Evolutionary conservation across 2,113 vertebrate species (phyloP), one percentile per base, ranked within the genome.

Genomic region (Rhinogobius similis): DNA sequence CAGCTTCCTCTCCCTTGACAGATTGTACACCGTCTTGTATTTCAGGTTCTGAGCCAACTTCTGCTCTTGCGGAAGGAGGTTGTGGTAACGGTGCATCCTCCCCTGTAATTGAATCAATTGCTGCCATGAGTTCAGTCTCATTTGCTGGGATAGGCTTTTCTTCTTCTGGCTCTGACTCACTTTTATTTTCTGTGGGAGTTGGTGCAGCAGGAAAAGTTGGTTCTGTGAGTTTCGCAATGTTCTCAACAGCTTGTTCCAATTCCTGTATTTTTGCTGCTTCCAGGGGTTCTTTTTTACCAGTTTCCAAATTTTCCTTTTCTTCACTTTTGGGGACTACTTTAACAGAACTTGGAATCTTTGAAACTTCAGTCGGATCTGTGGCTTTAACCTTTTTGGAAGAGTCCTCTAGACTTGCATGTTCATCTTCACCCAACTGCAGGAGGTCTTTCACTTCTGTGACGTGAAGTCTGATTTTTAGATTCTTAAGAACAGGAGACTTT

Each of bases 71-170:
- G 71, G 94, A 93, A 36, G 95, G 85, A 0, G 95, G 87, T 0
- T 86, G 91, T 7, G 87, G 52, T 41, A 89, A 5, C 6, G 78
- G 4, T 20, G 89, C 80, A 29, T 96, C 95, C 5, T 93, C 95
- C 39, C 89, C 86, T 32, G 97, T 98, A 75, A 99, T 99, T 38
- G 98, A 99, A 53, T 97, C 95, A 0, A 99, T 99, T 41, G 98
- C 97, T 0, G 97, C 97, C 2, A 97, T 97, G 70, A 99, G 92
- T 79, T 99, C 97, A 0, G 95, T 98, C 74, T 99, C 97, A 3
- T 93, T 98, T 0, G 96, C 95, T 63, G 96, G 95, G 65, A 94
- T 96, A 0, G 96, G 93, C 76, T 98, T 99, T 82, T 95, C 95
- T n/a, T 93, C 93, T 1, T 95, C 94, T 56, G 89, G 90, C 3